Base-by-base conservation (phyloP, 2,113 vertebrate species). In the Prunella himalayana region DNA sequence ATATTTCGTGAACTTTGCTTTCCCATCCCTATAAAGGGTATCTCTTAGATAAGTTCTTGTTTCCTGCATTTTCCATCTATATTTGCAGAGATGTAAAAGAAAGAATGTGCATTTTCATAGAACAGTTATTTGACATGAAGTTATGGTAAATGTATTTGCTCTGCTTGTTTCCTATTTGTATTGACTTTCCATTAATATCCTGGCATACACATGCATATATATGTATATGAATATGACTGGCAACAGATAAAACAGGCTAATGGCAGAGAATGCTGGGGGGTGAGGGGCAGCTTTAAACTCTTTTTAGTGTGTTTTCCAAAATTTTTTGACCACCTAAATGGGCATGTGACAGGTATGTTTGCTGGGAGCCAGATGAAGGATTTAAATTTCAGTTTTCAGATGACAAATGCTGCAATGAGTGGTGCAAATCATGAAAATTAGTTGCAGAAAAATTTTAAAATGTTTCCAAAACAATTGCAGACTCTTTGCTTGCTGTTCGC, bases 381-480 rank as follows among this genome's bases (percentile, higher is more conserved):
- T 54, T 86, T 86, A 57, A 57, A 88, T 86, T 92, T 87, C 66
- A 35, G 44, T 88, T 93, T 93, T 85, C 64, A 81, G 57, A 88
- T 89, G 90, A 90, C 71, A 93, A 88, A 88, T 86, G 57, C 57
- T 83, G 42, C 85, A 90, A 49, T 47, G 85, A 95, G 69, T 86
- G 80, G 90, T 92, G 72, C 56, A 94, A 93, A 61, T 57, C 19
- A 78, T 2, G 15, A 77, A 94, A 96, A 90, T 90, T 90, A 92
- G 82, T 81, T 94, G 79, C 90, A 96, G 93, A 93, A 93, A 93
- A 94, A 92, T 64, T 64, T 9, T 31, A 50, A 69, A 96, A 90
- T 19, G 15, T 51, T 53, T 88, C 64, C 84, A 80, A 92, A 91
- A 56, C 71, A 80, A 77, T 60, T 85, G 57, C 81, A 89, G 70